Evolutionary conservation across 2,113 vertebrate species (phyloP), one percentile per base, ranked within the genome.

Genomic region (Pavo muticus): DNA sequence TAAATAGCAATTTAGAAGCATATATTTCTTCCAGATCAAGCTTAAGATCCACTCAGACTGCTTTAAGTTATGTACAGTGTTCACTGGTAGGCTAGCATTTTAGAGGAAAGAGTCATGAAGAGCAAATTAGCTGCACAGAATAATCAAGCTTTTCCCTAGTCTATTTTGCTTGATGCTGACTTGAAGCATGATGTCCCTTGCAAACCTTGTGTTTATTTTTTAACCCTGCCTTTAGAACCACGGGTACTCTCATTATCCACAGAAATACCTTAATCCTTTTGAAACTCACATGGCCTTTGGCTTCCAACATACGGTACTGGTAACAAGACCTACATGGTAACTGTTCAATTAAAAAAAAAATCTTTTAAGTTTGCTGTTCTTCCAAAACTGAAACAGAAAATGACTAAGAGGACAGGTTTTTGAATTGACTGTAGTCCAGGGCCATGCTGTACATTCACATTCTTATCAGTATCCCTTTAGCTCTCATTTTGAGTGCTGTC

Each of bases 301-400:
- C 39, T 71, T 86, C 32, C 27, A n/a, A n/a, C 70, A 27, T 27
- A 14, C 4, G 24, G 8, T 37, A 65, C 39, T 60, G 23, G 29
- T 52, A 86, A 82, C 30, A 37, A 75, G 16, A 12, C 50, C 20
- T 17, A 47, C 29, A n/a, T 8, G 15, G 70, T 57, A 92, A 73
- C 18, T 82, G n/a, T 63, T 72, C 29, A 86, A 21, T 60, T 45
- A 25, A 50, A 50, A 68, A 70, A 59, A 87, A 74, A 40, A 20
- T 18, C 5, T 50, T 52, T 14, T 18, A 47, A n/a, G 35, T 73
- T 74, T 57, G 6, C 12, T 73, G 40, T 29, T 37, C 54, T 85
- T 90, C 65, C 79, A 60, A 91, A 88, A 44, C 13, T 73, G 25
- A 73, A 93, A 81, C 25, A 75, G 18, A 30, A 59, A 19, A 78